Evolutionary conservation across 2,113 vertebrate species (phyloP).

Genomic region (Trematomus loennbergii): DNA sequence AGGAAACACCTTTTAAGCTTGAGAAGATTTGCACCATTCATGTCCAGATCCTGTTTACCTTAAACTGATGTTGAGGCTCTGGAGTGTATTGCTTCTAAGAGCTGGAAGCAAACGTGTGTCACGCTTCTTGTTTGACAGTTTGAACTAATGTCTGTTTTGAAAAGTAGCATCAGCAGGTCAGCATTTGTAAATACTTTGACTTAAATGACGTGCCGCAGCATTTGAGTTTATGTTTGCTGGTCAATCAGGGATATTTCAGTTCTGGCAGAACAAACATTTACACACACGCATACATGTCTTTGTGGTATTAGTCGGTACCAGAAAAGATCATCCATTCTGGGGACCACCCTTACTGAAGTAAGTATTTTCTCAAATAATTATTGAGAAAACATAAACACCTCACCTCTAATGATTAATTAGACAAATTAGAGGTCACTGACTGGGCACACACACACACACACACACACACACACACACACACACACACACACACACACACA

Average conservation of each 20-base stretch:
- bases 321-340: too few relatives aligned
- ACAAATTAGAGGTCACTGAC: too few relatives aligned
- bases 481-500: background rate
- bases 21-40: background rate
- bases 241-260: background rate
- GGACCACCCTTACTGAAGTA: too few relatives aligned
- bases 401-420: too few relatives aligned
- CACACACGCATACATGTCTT: background rate
- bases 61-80: background rate
- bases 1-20: background rate
- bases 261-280: conserved; percentile 6
- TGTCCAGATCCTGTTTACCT: background rate
- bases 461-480: conserved; percentile 1
- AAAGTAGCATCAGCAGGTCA: background rate
- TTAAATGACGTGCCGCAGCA: background rate
- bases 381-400: too few relatives aligned
- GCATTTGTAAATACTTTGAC: background rate
- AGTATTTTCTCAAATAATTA: too few relatives aligned
- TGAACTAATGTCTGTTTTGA: background rate
- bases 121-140: background rate
- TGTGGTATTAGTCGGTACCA: too few relatives aligned
- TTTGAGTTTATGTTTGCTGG: background rate
- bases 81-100: background rate
- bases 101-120: background rate
- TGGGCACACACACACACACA: background rate